Evolutionary conservation across 2,888 invertebrate species (phyloP), one percentile per base, ranked within the genome.

Genomic region (Euzophera pinguis): DNA sequence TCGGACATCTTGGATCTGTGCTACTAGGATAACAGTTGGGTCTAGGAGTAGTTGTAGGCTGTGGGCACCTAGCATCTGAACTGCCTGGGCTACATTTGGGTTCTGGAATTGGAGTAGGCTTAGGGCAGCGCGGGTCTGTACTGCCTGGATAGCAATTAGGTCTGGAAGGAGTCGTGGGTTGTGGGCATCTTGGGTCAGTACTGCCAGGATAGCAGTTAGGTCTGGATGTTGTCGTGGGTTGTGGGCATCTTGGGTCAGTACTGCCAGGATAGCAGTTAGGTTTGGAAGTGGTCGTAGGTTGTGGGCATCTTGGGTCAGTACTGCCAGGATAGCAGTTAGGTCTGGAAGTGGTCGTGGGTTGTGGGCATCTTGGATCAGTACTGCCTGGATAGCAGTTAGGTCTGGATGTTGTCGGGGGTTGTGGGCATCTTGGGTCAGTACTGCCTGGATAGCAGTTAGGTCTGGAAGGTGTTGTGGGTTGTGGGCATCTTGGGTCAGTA

Each of bases 351-450:
- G 70, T 62, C 6, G 67, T 41, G 69, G 76, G 63, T 77, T 77
- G 17, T 49, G 64, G 52, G 73, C 74, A 53, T 60, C 78, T 35
- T 53, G 78, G 71, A 55, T 81, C 80, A 1, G 57, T 63, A 3
- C 65, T 67, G 38, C 82, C 81, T 12, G 84, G 84, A 55, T 76
- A 76, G 56, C 68, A 62, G 0, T 53, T 56, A 0, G 59, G 59
- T 14, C 42, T 39, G 0, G 42, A 47, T 1, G 59, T 55, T 0
- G 62, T 59, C 1, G 64, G 54, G 6, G 71, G 65, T 27, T 63
- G 60, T 0, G 78, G 76, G 39, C 78, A 77, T 0, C 71, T 50
- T 0, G 76, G 68, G 48, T 80, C 76, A 0, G 53, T 65, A 6
- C 61, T 64, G 0, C 79, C 79, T 0, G 78, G 79, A 42, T 58